Evolutionary conservation across 1,140 invertebrate genomes (phyloP), one percentile per base, ranked within the genome.

Genomic region (Chymomyza costata): DNA sequence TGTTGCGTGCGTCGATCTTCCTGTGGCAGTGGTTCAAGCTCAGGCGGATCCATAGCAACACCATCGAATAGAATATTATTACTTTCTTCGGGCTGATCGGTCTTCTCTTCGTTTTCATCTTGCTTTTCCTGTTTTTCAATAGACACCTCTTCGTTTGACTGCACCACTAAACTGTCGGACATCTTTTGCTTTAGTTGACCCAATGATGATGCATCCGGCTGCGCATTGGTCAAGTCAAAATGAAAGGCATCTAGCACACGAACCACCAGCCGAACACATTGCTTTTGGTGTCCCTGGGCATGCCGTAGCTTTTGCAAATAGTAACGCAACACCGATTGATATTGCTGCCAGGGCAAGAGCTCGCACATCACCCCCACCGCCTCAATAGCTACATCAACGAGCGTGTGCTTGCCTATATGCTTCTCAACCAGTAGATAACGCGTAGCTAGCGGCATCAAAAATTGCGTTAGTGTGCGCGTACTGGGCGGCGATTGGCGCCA

Each of bases 201-300:
- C 3, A 78, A 41, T 0, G 52, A 32, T 10, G 46, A 14, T 6
- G 46, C 49, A 55, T 71, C 54, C 62, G 74, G 52, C 86, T 88
- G 86, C 0, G 88, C 88, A 81, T 92, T 91, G 0, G 89, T 91
- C 18, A 98, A 86, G 88, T 98, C 94, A 86, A 94, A 99, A 86
- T 99, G 96, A 81, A 98, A 99, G 1, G 92, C 90, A 86, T 98
- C 94, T 18, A 99, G 86, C 45, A 99, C 92, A 1, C 89, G 90
- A 0, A 95, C 91, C 11, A 97, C 87, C 31, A 97, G 89, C 61
- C 93, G 91, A 0, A 95, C 91, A 34, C 92, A 86, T 66, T 95
- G 93, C 80, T 94, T 95, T 70, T 97, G 94, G 86, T 92, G 91
- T 10, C 93, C 91, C 0, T 90, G 62, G 2, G 90, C 89, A 30